A percentile compares a stretch with the other conserved stretches of the same genome.
These are phyloP conservation scores for Oceanodroma leucorhoa DNA, from an alignment of 2,797 vertebrate genomes.

Conservation along the genomic window DNA sequence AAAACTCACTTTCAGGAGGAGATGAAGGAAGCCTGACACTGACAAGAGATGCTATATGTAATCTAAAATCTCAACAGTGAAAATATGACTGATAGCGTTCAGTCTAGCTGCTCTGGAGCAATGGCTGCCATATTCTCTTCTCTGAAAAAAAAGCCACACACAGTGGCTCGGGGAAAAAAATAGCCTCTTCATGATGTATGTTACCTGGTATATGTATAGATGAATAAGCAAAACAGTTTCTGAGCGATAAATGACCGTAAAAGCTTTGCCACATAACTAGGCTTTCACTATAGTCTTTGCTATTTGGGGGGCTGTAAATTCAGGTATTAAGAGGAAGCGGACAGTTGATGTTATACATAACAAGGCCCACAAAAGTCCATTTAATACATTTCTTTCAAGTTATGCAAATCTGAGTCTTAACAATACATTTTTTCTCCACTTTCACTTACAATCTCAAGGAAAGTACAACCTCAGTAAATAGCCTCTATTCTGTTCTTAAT, in stretches of 20 bases:
- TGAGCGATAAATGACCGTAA: neutral
- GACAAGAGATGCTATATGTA: neutral
- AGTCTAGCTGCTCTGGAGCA: neutral
- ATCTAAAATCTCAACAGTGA: neutral
- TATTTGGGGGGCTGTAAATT: neutral
- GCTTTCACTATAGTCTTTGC: neutral
- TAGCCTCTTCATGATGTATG: no score
- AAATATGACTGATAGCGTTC: neutral
- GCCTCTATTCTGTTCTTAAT: neutral
- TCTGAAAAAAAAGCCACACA: neutral
- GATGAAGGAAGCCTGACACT: neutral
- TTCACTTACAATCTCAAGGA: neutral
- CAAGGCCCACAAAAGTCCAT: neutral
- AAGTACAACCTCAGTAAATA: neutral
- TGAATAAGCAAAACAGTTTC: neutral
- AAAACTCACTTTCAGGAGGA: neutral
- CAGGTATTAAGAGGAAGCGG: neutral
- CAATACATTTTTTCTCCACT: neutral
- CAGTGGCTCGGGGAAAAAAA: accelerated
- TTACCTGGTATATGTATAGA: neutral
- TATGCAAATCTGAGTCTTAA: neutral
- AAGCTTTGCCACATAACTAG: neutral
- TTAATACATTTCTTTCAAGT: neutral
- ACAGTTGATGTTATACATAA: neutral
- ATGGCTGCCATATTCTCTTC: neutral